Evolutionary conservation across 2,113 vertebrate species (phyloP).

Genomic region (Alethe castanea): DNA sequence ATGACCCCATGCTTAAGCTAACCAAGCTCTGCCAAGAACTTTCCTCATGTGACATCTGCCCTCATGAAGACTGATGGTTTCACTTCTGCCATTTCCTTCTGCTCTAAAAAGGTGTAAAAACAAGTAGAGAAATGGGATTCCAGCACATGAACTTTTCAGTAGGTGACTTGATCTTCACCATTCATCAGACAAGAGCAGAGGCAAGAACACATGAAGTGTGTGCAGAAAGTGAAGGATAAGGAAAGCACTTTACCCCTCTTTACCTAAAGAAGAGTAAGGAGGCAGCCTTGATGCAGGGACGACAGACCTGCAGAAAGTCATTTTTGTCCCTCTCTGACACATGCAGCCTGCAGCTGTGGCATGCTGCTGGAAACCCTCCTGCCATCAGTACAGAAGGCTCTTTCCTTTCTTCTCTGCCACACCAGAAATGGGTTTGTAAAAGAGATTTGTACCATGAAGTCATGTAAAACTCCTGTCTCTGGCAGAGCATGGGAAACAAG

Average conservation of each 20-base stretch:
- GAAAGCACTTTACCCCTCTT: not conserved
- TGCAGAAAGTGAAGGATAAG: not conserved
- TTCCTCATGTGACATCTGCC: accelerated
- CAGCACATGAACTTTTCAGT: not conserved
- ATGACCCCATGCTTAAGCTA: not conserved
- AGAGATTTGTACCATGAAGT: not conserved
- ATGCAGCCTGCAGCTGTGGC: not conserved
- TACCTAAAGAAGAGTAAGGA: no score
- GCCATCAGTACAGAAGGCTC: accelerated
- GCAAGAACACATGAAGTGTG: not conserved
- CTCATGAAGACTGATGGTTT: not conserved
- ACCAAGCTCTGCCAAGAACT: not conserved
- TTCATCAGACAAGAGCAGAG: not conserved
- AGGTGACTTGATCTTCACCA: not conserved
- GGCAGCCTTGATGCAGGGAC: not conserved
- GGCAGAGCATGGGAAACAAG: not conserved
- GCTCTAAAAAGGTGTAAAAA: not conserved
- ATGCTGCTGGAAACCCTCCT: not conserved
- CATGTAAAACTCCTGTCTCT: not conserved
- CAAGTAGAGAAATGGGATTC: not conserved
- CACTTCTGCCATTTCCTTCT: not conserved
- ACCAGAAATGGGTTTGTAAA: not conserved
- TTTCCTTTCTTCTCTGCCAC: not conserved
- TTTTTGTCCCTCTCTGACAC: not conserved
- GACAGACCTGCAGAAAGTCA: not conserved